A percentile compares a stretch with the other conserved stretches of the same genome.
Conservation (phyloP, 1,140 invertebrate genomes). For the Oreohelix idahoensis region DNA sequence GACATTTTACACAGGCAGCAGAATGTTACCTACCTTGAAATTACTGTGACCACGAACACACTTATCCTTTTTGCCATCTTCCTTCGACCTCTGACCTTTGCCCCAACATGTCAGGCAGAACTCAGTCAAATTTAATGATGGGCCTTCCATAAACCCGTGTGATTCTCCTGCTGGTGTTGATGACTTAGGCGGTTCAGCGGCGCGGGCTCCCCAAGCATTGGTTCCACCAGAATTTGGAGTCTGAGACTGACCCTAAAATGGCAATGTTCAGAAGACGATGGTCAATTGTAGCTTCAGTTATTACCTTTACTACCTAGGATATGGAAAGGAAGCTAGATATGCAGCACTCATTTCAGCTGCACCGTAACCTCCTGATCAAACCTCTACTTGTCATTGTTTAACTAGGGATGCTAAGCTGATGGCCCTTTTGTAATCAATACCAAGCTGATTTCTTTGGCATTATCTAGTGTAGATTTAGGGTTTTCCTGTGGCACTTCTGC, state of each 20-base stretch:
- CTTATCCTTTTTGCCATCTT: constrained; percentile 56
- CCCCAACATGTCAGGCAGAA: constrained; percentile 62
- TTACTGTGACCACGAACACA: constrained; percentile 60
- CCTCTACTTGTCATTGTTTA: too few relatives aligned
- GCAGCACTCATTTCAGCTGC: too few relatives aligned
- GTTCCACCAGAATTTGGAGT: background rate
- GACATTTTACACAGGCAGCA: too few relatives aligned
- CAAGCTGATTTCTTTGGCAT: too few relatives aligned
- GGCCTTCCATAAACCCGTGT: background rate
- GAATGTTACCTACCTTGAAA: constrained; percentile 49
- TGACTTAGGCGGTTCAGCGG: background rate
- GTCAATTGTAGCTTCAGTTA: background rate
- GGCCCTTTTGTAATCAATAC: too few relatives aligned
- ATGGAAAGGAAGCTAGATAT: too few relatives aligned
- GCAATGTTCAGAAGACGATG: background rate
- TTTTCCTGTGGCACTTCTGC: too few relatives aligned
- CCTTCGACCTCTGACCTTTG: constrained; percentile 55
- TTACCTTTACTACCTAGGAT: too few relatives aligned
- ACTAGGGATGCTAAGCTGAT: too few relatives aligned
- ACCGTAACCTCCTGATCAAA: too few relatives aligned
- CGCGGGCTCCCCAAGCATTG: background rate
- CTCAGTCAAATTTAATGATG: constrained; percentile 48
- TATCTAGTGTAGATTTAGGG: too few relatives aligned
- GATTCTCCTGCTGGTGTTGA: background rate
- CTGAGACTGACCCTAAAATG: background rate